Evolutionary conservation across 2,888 invertebrate species (phyloP), one percentile per base, ranked within the genome.

Genomic region (Orthosia incerta): DNA sequence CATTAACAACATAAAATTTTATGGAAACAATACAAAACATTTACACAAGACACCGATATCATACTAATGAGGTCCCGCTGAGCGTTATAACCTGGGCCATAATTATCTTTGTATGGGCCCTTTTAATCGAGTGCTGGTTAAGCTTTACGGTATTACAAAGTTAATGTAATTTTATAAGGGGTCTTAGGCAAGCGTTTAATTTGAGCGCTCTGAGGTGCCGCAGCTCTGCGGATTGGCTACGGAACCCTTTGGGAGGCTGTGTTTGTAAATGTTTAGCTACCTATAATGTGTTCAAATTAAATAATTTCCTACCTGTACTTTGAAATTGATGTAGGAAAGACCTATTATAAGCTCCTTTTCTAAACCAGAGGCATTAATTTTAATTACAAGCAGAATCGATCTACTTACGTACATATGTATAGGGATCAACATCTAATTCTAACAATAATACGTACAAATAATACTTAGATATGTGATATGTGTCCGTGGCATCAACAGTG

Each of bases 101-200:
- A 93, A 93, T 94, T 91, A 92, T 92, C 91, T 90, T 90, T 89
- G 89, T 91, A 92, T 89, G 91, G 88, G 88, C 86, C 89, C 89
- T 90, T 92, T 92, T 92, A 93, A 93, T 92, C 91, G 92, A 91
- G 87, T 90, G 78, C 85, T 88, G 84, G 87, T 89, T 88, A 91
- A 90, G 88, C 87, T 91, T 89, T 89, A 89, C 87, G 88, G 86
- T 79, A 88, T 89, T 89, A 92, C 91, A 89, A 91, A 89, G 88
- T 88, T 91, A 91, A 93, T 91, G 89, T 91, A 89, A 92, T 91
- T 91, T 91, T 90, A 91, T 90, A 92, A 91, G 84, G 89, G 87
- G 89, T 86, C 89, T 88, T 88, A 87, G 88, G 89, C 86, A 87
- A 89, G 87, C 83, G 89, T 91, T 91, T 92, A 91, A 93, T 93